Evolutionary conservation across 1,140 invertebrate species (phyloP).

Genomic region (Gyrodactylus salaris): DNA sequence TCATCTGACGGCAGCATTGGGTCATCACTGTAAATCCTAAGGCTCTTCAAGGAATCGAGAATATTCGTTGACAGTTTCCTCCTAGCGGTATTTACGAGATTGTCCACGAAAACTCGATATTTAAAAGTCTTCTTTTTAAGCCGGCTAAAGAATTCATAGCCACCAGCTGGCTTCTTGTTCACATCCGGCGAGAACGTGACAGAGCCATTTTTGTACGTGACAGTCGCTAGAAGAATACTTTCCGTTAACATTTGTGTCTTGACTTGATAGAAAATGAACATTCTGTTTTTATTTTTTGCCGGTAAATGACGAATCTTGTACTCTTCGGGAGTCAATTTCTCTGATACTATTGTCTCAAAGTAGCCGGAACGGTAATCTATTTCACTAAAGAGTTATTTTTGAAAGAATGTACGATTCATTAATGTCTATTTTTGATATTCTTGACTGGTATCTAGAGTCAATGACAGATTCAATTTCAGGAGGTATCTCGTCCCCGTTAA

Average conservation of each 20-base stretch:
- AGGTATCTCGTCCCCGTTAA: too few relatives aligned
- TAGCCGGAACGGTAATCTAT: too few relatives aligned
- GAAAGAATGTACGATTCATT: too few relatives aligned
- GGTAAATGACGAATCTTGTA: not conserved
- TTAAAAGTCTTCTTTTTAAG: not conserved
- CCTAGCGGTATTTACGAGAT: not conserved
- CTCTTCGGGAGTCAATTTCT: not conserved
- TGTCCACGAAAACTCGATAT: not conserved
- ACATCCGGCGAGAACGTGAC: not conserved
- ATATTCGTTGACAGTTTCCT: not conserved
- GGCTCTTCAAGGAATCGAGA: not conserved
- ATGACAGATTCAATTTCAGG: too few relatives aligned
- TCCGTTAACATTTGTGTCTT: not conserved
- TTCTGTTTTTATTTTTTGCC: not conserved
- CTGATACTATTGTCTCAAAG: not conserved
- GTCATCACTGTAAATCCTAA: not conserved
- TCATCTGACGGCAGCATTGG: not conserved
- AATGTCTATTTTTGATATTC: too few relatives aligned
- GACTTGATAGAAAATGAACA: not conserved
- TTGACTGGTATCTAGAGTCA: too few relatives aligned
- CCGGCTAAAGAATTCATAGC: not conserved
- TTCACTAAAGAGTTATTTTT: too few relatives aligned
- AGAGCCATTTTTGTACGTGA: not conserved
- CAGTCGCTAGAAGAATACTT: not conserved
- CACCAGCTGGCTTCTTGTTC: not conserved